These are phyloP conservation scores for Mantis religiosa DNA, from an alignment of 2,888 invertebrate species.

Conservation along the genomic window DNA sequence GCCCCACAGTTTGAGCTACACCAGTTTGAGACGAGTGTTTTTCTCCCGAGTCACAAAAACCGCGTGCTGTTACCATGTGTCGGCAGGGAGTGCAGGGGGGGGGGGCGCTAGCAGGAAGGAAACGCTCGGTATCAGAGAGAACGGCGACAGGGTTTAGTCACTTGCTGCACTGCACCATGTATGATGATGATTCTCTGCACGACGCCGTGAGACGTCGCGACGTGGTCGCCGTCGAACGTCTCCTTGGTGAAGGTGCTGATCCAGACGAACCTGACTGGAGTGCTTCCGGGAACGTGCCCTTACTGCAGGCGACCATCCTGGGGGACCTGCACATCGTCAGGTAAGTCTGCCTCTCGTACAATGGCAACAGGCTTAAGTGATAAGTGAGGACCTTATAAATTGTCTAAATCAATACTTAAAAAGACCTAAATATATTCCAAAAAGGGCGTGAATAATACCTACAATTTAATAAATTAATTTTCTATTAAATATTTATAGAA, in stretches of 20 bases:
- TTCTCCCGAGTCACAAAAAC: neutral
- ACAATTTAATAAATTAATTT: too few species aligned
- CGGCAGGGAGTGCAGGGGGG: neutral
- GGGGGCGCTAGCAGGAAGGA: neutral
- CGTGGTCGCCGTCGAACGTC: slow-evolving; percentile 35
- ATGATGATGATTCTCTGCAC: slow-evolving; percentile 27
- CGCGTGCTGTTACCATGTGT: slow-evolving; percentile 2
- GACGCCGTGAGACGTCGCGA: slow-evolving; percentile 39
- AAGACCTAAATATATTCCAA: too few species aligned
- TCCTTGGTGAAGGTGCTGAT: slow-evolving; percentile 36
- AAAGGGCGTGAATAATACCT: too few species aligned
- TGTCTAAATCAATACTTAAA: too few species aligned
- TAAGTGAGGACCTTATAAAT: too few species aligned
- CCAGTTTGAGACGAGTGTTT: neutral
- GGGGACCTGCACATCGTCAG: slow-evolving; percentile 40
- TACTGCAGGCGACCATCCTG: slow-evolving; percentile 41
- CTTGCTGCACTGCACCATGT: neutral
- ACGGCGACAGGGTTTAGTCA: neutral
- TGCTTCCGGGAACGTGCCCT: slow-evolving; percentile 42
- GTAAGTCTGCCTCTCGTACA: slow-evolving; percentile 30
- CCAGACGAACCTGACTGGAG: slow-evolving; percentile 44
- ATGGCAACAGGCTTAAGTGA: too few species aligned
- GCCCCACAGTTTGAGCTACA: too few species aligned
- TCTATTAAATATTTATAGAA: too few species aligned
- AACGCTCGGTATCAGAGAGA: too few species aligned